These are phyloP conservation scores for Auanema sp. DNA, from an alignment of 2,888 invertebrate genomes.

Conservation along the genomic window DNA sequence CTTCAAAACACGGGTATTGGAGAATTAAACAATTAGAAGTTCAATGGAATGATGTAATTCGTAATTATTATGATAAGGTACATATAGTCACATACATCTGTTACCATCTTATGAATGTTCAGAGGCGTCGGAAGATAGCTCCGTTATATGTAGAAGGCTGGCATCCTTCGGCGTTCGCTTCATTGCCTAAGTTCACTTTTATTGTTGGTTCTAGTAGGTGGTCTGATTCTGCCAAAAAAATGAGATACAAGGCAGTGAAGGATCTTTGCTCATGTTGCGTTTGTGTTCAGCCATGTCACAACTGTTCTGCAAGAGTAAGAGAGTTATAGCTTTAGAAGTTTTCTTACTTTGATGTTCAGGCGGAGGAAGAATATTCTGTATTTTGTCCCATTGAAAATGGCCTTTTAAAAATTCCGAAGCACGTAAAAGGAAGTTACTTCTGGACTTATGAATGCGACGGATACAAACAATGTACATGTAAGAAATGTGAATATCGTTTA, in stretches of 20 bases:
- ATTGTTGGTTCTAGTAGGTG: too few species aligned
- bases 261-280: too few species aligned
- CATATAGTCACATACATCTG: background rate
- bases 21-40: background rate
- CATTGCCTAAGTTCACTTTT: background rate
- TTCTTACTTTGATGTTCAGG: background rate
- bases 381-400: slow-evolving; percentile 2
- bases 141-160: background rate
- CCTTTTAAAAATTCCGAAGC: background rate
- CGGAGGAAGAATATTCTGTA: background rate
- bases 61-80: background rate
- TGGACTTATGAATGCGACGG: too few species aligned
- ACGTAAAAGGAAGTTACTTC: too few species aligned
- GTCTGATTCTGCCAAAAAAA: too few species aligned
- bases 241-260: too few species aligned
- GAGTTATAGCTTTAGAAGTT: too few species aligned
- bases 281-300: too few species aligned
- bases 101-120: background rate
- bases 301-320: too few species aligned
- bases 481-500: too few species aligned
- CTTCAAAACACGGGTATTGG: slow-evolving; percentile 1
- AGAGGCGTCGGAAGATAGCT: background rate
- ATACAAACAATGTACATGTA: too few species aligned
- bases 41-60: background rate
- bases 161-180: background rate